Evolutionary conservation across 1,140 invertebrate genomes (phyloP), one percentile per base, ranked within the genome.

Genomic region (Pectinophora gossypiella): DNA sequence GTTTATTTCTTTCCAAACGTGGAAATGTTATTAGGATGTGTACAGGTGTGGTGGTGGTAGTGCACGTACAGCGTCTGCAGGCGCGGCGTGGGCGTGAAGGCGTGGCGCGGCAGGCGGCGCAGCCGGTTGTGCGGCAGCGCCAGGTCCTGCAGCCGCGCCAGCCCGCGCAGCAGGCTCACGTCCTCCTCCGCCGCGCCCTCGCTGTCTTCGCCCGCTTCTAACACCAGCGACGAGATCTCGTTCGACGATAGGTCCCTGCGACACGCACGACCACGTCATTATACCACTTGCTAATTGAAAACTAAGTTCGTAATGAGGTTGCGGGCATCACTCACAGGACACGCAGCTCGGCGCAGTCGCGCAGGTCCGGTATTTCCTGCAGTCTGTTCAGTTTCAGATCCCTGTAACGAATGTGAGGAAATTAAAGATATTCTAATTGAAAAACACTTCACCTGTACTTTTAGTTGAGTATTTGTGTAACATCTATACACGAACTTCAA

Each of bases 191-290:
- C 36, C 36, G 6, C 36, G 12, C 16, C 36, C 36, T 12, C 36
- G 6, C 10, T 6, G 16, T 40, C 36, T 15, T 18, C 36, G 2
- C 6, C 10, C 4, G n/a, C 36, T 15, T 40, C 36, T 12, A 12
- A 5, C 36, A n/a, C 7, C 54, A 98, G 65, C 3, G 91, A 89
- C 23, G 87, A 83, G 63, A 99, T 95, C 63, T 89, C 84, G 87
- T 99, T 99, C 72, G 92, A 93, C 18, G 95, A 94, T 78, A 98
- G 89, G 87, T 98, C 95, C 73, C 97, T 98, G 88, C 27, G 3
- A 16, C 12, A n/a, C 12, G 22, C 13, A 45, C 16, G 2, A 44
- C n/a, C 7, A 42, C 22, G 18, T n/a, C n/a, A 22, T 15, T 0
- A 51, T 42, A 21, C 20, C 9, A 20, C 1, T 44, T 44, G 9